Base-by-base conservation (phyloP, 2,797 vertebrate genomes). In the Echeneis naucrates region DNA sequence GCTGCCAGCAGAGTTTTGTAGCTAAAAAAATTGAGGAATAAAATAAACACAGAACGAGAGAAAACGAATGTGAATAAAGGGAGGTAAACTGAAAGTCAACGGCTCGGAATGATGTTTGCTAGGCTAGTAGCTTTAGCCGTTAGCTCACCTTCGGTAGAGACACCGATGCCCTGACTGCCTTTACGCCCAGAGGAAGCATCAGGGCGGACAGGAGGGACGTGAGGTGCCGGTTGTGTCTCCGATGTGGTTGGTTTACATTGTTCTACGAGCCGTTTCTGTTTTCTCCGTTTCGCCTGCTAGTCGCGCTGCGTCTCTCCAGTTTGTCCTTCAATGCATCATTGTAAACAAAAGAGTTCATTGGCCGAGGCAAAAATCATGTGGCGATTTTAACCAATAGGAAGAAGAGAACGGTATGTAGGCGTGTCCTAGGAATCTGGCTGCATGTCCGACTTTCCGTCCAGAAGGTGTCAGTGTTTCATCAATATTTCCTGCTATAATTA, bases 71-170 rank as follows among this genome's bases (percentile, higher is more conserved):
- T n/a, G n/a, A n/a, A n/a, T n/a, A n/a, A n/a, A n/a, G n/a, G n/a
- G n/a, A 47, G 8, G 33, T 47, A 9, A 21, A 1, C 4, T 64
- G 27, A 67, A 23, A 47, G 35, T 53, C 63, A 35, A 17, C 16
- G 5, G 0, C 12, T 27, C 23, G 2, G 9, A 8, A 13, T 23
- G 6, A 32, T 13, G 0, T 19, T 3, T 5, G 55, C 12, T 68
- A 35, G 8, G 0, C 32, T 14, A 12, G 27, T 53, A 56, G 35
- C 72, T 37, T 14, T 30, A 4, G 19, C 14, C 1, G 42, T 59
- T 80, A 73, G 62, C 70, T 66, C 17, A 94, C 94, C 94, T 91
- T 92, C 3, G 59, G 81, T 32, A 92, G 70, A 54, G 83, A 86
- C 53, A 27, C 2, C 32, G 87, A 68, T 59, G 82, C 37, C 61